Percentiles rank a stretch among this genome's conserved stretches.
Evolutionary conservation across 2,113 vertebrate species (phyloP).

Genomic region (Condylura cristata): DNA sequence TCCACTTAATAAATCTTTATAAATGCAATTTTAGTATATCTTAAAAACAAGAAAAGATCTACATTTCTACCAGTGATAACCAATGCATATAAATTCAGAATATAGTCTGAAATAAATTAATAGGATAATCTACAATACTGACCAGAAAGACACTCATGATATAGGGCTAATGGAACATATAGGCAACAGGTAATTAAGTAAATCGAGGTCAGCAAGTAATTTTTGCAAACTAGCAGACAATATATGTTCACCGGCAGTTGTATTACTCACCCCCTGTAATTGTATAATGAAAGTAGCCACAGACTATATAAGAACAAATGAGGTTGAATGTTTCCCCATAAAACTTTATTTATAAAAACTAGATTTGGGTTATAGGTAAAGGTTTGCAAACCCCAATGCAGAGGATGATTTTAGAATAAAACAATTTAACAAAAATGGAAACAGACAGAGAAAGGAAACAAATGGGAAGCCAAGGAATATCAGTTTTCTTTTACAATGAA

Average conservation of each 20-base stretch:
- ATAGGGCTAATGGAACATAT: not conserved
- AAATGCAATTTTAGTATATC: not conserved
- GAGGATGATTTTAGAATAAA: not conserved
- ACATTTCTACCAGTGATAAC: not conserved
- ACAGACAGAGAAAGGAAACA: not conserved
- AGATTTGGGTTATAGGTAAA: not conserved
- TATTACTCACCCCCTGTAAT: not conserved
- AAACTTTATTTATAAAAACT: not conserved
- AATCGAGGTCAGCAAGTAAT: not conserved
- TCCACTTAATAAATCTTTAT: not conserved
- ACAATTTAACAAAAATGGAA: not conserved
- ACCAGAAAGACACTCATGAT: not conserved
- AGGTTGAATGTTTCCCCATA: not conserved
- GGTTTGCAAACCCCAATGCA: not conserved
- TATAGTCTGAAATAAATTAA: not conserved
- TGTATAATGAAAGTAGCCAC: not conserved
- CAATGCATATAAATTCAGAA: not conserved
- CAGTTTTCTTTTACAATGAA: not conserved
- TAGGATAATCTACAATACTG: not conserved
- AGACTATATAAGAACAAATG: not conserved
- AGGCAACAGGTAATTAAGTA: not conserved
- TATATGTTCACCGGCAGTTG: not conserved
- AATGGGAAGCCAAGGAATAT: not conserved
- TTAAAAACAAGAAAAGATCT: not conserved
- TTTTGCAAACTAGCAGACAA: not conserved